phyloP scores from a whole-genome alignment of 2,797 vertebrate genomes.

The Coracias cyanogaster region DNA sequence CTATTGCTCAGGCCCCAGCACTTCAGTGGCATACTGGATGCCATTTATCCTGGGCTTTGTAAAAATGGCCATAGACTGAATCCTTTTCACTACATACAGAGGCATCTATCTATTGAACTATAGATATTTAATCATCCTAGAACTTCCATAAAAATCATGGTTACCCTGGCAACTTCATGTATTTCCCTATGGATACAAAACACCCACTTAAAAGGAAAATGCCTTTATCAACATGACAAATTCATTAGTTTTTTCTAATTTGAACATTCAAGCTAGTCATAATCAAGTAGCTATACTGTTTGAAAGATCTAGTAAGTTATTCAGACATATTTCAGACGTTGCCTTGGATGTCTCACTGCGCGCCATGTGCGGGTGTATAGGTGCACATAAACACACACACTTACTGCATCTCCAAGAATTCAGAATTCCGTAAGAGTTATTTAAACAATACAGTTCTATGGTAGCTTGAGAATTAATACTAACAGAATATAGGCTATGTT shows the following conservation, averaged over 20 bases:
- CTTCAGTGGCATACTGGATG: neutral
- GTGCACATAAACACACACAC: neutral
- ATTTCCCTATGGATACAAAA: slow-evolving; percentile 45
- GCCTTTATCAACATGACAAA: slow-evolving; percentile 55
- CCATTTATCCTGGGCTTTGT: neutral
- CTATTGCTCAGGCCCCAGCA: too few species aligned
- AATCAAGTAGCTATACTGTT: neutral
- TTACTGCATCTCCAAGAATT: neutral
- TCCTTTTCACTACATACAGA: neutral
- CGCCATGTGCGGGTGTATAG: neutral
- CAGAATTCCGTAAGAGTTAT: neutral
- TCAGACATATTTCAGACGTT: neutral
- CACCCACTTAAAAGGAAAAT: slow-evolving; percentile 56
- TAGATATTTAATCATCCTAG: slow-evolving; percentile 4
- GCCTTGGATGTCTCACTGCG: neutral
- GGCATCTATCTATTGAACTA: slow-evolving; percentile 5
- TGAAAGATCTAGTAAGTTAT: neutral
- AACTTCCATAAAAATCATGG: slow-evolving; percentile 25
- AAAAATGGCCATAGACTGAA: neutral
- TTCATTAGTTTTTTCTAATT: slow-evolving; percentile 39
- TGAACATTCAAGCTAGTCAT: slow-evolving; percentile 19
- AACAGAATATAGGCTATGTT: neutral
- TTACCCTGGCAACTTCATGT: slow-evolving; percentile 57
- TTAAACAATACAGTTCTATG: neutral
- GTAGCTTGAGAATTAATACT: neutral